Conservation (phyloP, 1,140 invertebrate species). For the Drosophila novamexicana region DNA sequence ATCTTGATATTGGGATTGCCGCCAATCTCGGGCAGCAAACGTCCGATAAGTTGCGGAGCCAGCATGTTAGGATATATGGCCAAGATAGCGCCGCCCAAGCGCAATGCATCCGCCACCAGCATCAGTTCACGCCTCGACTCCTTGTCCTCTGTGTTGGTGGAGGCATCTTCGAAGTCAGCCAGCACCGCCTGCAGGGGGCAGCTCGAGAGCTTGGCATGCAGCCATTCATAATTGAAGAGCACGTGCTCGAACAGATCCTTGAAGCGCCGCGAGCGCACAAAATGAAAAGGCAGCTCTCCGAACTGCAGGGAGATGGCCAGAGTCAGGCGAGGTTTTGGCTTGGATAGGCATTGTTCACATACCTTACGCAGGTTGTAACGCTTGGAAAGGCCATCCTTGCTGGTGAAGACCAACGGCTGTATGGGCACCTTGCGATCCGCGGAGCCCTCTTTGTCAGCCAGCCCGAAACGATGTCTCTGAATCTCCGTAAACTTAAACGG, state of each 20-base stretch:
- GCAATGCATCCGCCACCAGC: conserved; percentile 96
- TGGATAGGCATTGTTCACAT: not conserved
- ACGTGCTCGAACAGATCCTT: conserved; percentile 97
- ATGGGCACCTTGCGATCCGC: conserved; percentile 98
- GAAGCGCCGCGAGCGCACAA: conserved; percentile 95
- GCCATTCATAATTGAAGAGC: conserved; percentile 98
- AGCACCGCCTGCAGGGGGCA: conserved; percentile 97
- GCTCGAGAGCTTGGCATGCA: conserved; percentile 97
- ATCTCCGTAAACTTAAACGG: conserved; percentile 99
- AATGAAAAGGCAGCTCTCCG: conserved; percentile 97
- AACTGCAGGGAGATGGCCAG: conserved; percentile 87
- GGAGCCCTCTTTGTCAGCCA: conserved; percentile 95
- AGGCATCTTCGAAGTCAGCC: conserved; percentile 98
- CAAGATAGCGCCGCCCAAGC: conserved; percentile 95
- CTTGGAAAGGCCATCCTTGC: conserved; percentile 93
- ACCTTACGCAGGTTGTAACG: conserved; percentile 95
- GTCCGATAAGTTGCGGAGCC: conserved; percentile 96
- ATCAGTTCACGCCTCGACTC: conserved; percentile 95
- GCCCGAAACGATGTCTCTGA: conserved; percentile 90
- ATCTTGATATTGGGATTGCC: conserved; percentile 91
- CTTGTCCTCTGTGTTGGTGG: conserved; percentile 92
- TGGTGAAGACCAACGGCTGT: conserved; percentile 96
- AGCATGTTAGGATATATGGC: conserved; percentile 97
- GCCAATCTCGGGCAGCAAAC: conserved; percentile 96
- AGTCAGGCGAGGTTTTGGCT: not conserved